Evolutionary conservation across 2,888 invertebrate genomes (phyloP), one percentile per base, ranked within the genome.

Genomic region (Acanthopleura granulata): DNA sequence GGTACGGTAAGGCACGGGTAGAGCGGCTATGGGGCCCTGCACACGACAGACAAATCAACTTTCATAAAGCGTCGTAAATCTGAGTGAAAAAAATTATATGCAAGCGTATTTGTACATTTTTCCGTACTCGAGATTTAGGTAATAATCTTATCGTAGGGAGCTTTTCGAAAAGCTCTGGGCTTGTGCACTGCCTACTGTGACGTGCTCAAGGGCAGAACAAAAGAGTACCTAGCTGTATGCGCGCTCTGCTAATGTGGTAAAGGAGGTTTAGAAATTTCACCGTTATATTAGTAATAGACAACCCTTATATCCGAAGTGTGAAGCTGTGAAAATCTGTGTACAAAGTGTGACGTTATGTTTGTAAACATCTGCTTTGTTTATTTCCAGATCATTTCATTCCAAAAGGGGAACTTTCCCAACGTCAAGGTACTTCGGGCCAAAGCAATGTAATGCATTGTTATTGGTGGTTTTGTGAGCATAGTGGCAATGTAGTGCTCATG

Each of bases 1-100:
- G 0, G 87, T 87, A 14, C 85, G 75, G 76, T 83, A 87, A 1
- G 85, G 77, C 1, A 86, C 85, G 49, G 88, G 87, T 15, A 88
- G 75, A 1, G 83, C 83, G 16, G 86, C 86, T 14, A 87, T 75
- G 3, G 84, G 85, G 18, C 83, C 85, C 85, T 86, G 40, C 3
- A n/a, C 4, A 22, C 22, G 12, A 57, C 18, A n/a, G 22, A 22
- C 22, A 57, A 57, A 18, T 9, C 57, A 3, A 57, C 57, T 4
- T 12, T 57, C 1, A 57, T 9, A n/a, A 51, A 51, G 51, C 51
- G 14, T 15, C 14, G 51, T 51, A 15, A 14, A 14, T 15, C 18
- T 51, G 18, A 18, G 18, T 18, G 18, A 18, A 51, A 18, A 51
- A 14, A 51, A 51, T 51, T 15, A 51, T 15, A 51, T 15, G 18